Base-by-base conservation (phyloP, 2,113 vertebrate species). In the Nothobranchius furzeri region DNA sequence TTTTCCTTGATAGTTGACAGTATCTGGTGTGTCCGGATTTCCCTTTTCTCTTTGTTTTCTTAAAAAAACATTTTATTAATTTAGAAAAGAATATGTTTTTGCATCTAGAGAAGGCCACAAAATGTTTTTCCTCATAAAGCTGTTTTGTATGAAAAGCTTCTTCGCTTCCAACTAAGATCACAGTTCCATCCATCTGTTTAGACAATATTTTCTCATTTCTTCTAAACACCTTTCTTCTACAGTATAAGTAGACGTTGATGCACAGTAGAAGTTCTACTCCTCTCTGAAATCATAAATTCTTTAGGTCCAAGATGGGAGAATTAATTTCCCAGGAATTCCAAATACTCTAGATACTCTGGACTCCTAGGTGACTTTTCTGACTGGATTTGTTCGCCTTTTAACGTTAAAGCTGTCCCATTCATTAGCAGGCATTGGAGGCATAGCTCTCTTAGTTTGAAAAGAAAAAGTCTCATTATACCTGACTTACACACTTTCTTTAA, bases 391-490 rank as follows among this genome's bases (percentile, higher is more conserved):
- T 30, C 30, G 30, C 30, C 0, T 36, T 70, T 60, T 78, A 74
- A 83, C 81, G 76, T 85, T 70, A 64, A 71, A 57, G 45, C 46
- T 64, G n/a, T 69, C 65, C 55, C 54, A 69, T 82, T 66, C 30
- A 30, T 30, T 70, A 80, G 74, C 64, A 13, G 40, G 46, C 37
- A 48, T 57, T 10, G 37, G 5, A 12, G 25, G 30, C 4, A 30
- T 24, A 7, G 52, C 46, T 66, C 30, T 30, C 30, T 4, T 30
- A 30, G 30, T 30, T 30, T 30, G 4, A 30, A 30, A 20, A 60
- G 30, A n/a, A 49, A 43, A 67, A 54, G 12, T 10, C 60, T 78
- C 51, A 60, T 76, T 66, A 78, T 25, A n/a, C 7, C 15, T 10
- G 3, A 8, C 30, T n/a, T 35, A 37, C 54, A 48, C 61, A 59